Percentiles rank a stretch among this genome's conserved stretches.
Conservation (phyloP, 2,797 vertebrate genomes). For the Propithecus perrieri region DNA sequence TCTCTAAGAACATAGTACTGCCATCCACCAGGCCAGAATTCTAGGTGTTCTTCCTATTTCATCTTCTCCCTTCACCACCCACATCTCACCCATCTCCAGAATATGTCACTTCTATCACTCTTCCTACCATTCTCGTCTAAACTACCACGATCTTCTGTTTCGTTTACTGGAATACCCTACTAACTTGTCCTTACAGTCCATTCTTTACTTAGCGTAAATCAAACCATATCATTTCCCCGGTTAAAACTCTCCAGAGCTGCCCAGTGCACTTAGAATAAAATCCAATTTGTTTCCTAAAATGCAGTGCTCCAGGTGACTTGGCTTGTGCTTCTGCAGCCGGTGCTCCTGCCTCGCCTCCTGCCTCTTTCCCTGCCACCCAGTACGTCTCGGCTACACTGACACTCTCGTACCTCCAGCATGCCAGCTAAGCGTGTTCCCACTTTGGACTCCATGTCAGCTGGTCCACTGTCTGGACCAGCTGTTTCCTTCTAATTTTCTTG, state of each 20-base stretch:
- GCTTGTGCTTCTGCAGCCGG: background rate
- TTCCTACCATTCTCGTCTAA: background rate
- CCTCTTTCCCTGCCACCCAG: background rate
- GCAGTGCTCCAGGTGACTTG: background rate
- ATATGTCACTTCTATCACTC: background rate
- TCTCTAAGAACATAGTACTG: background rate
- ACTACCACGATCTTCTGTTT: background rate
- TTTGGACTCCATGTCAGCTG: background rate
- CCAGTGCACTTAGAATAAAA: background rate
- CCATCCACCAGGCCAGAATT: background rate
- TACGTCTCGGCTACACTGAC: fast-evolving
- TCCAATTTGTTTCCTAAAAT: background rate
- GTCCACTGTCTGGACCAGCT: background rate
- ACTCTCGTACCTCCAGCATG: background rate
- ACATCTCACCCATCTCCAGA: background rate
- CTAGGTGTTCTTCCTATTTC: background rate
- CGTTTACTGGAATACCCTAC: background rate
- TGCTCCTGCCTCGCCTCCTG: fast-evolving
- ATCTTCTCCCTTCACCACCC: background rate
- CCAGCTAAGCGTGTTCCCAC: background rate
- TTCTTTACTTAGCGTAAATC: background rate
- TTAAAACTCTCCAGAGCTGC: slow-evolving; percentile 9
- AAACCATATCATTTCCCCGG: background rate
- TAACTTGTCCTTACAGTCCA: background rate
- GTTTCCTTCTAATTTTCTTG: background rate